Evolutionary conservation across 2,113 vertebrate species (phyloP), one percentile per base, ranked within the genome.

Genomic region (Natator depressus): DNA sequence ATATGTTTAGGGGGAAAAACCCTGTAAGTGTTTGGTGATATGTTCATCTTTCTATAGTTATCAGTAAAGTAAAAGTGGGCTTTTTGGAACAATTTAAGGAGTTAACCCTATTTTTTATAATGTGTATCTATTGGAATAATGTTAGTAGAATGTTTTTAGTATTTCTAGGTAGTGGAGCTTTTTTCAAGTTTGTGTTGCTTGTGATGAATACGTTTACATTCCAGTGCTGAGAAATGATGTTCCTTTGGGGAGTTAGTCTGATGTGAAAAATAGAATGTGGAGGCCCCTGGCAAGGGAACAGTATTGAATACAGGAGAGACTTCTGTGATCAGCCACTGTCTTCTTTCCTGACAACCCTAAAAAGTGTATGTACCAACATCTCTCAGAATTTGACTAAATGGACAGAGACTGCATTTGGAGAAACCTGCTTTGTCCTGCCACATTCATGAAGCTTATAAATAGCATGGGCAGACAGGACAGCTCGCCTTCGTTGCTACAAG

Each of bases 131-230:
- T 69, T 69, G 35, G 35, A 69, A 69, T n/a, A n/a, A 69, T 19
- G 35, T n/a, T n/a, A 57, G 87, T 91, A 69, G 6, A 9, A 11
- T 62, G 85, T 83, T 47, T 25, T 86, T 86, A 80, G 17, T 49
- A 24, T 54, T 82, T 2, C 0, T 42, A 1, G 6, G 50, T n/a
- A 85, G 51, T 89, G 84, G 80, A 65, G 24, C 84, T 93, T 91
- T 51, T 29, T 90, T 82, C 76, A 59, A 86, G 22, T 82, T 91
- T 82, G 89, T 92, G 93, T 96, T 95, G n/a, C 93, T 96, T 95
- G 92, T 97, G 97, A 97, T 98, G 98, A 98, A 93, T 96, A 97
- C 89, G 24, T 97, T 97, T 97, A 94, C 97, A 96, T 98, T 98
- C 98, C 96, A 91, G 27, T 46, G 62, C 80, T 54, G 95, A 97